Evolutionary conservation across 2,113 vertebrate genomes (phyloP).

Genomic region (Ceyx melanurus): DNA sequence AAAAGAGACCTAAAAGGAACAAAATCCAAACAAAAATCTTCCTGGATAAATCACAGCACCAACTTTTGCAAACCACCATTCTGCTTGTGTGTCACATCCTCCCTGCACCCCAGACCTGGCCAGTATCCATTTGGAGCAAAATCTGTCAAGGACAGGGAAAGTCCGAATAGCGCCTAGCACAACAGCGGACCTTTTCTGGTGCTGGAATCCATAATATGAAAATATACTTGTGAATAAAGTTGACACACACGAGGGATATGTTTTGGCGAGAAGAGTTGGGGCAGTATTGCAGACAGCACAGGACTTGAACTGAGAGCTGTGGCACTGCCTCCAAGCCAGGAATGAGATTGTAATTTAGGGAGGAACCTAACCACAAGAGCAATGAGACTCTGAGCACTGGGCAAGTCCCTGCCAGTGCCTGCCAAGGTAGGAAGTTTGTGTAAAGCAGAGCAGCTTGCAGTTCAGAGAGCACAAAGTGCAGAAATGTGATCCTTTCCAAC

Average conservation of each 20-base stretch:
- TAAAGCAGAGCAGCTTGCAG: neutral
- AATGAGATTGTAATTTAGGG: neutral
- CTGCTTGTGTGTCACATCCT: neutral
- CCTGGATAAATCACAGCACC: neutral
- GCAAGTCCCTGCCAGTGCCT: neutral
- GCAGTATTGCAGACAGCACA: neutral
- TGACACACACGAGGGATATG: conserved; percentile 2
- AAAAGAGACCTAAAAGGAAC: neutral
- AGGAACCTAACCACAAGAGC: conserved; percentile 23
- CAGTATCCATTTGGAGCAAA: neutral
- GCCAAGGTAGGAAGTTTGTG: neutral
- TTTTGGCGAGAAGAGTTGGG: neutral
- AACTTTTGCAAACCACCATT: neutral
- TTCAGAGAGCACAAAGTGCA: fast-evolving
- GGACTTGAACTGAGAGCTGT: neutral
- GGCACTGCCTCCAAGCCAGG: neutral
- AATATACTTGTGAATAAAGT: conserved; percentile 25
- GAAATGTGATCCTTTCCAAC: neutral
- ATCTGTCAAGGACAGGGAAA: neutral
- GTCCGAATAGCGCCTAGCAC: conserved; percentile 28
- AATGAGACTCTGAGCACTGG: fast-evolving
- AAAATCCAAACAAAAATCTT: neutral
- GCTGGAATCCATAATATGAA: conserved; percentile 7
- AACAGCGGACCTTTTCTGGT: conserved; percentile 45
- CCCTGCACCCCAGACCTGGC: neutral